Conservation (phyloP, 2,113 vertebrate genomes). For the Ammodramus savannarum region DNA sequence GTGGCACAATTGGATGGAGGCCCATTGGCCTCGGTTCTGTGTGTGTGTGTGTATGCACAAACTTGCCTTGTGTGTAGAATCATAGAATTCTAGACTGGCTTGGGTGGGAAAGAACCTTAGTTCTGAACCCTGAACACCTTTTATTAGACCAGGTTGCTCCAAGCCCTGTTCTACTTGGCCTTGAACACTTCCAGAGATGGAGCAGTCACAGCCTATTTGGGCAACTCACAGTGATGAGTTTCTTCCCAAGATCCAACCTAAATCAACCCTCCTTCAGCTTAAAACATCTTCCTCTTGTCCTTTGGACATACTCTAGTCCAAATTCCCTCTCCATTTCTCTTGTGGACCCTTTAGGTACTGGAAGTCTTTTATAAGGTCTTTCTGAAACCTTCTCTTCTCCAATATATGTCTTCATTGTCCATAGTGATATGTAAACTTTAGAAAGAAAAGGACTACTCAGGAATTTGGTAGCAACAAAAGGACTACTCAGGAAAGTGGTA, state of each 20-base stretch:
- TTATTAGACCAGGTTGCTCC: neutral
- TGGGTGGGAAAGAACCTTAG: neutral
- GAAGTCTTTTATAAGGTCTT: neutral
- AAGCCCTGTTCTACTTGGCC: rapidly evolving
- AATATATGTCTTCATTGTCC: neutral
- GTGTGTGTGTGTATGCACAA: neutral
- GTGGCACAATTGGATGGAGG: neutral
- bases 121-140: neutral
- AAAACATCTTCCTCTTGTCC: neutral
- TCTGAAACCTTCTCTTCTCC: neutral
- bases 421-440: neutral
- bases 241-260: neutral
- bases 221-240: rapidly evolving
- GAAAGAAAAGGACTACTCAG: neutral
- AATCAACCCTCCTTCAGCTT: neutral
- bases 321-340: neutral
- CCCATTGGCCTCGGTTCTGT: neutral
- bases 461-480: neutral
- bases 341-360: too few relatives aligned
- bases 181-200: neutral
- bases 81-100: neutral
- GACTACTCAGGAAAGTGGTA: neutral
- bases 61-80: neutral
- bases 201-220: neutral
- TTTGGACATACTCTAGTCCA: neutral